phyloP scores from a whole-genome alignment of 2,888 invertebrate genomes.

The Coelinius sp. region DNA sequence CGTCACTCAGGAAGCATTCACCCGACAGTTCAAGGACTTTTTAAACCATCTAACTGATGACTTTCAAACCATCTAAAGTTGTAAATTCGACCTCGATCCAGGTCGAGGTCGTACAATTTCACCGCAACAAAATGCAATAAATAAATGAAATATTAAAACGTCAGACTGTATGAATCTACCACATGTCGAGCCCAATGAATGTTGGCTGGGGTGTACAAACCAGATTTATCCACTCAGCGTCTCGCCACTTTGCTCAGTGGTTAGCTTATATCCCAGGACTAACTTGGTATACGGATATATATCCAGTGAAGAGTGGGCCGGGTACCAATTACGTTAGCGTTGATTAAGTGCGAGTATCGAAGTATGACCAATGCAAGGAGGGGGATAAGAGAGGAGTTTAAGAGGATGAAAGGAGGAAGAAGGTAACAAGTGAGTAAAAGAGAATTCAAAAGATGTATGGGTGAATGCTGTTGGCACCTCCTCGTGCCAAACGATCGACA shows the following conservation, averaged over 20 bases:
- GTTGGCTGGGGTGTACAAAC: not conserved
- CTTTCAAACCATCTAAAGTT: not conserved
- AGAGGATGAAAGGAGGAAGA: not conserved
- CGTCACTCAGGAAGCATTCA: conserved; percentile 13
- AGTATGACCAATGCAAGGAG: not conserved
- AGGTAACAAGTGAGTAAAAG: not conserved
- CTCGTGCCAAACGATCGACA: not conserved
- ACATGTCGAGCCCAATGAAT: conserved; percentile 10
- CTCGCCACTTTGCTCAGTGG: conserved; percentile 15
- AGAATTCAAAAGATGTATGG: not conserved
- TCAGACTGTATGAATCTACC: conserved; percentile 2
- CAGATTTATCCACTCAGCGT: conserved; percentile 21
- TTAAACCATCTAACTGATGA: not conserved
- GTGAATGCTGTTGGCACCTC: not conserved
- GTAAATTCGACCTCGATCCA: conserved; percentile 30
- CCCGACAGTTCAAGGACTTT: conserved; percentile 12
- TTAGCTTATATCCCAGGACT: not conserved
- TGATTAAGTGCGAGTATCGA: conserved; percentile 29
- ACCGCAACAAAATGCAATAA: not conserved
- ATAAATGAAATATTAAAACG: not conserved
- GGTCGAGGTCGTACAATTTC: conserved; percentile 28
- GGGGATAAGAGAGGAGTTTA: not conserved
- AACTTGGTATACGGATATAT: not conserved
- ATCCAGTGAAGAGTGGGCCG: conserved; percentile 10
- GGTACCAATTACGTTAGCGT: conserved; percentile 32